Evolutionary conservation across 2,113 vertebrate species (phyloP).

Genomic region (Gambusia holbrooki): DNA sequence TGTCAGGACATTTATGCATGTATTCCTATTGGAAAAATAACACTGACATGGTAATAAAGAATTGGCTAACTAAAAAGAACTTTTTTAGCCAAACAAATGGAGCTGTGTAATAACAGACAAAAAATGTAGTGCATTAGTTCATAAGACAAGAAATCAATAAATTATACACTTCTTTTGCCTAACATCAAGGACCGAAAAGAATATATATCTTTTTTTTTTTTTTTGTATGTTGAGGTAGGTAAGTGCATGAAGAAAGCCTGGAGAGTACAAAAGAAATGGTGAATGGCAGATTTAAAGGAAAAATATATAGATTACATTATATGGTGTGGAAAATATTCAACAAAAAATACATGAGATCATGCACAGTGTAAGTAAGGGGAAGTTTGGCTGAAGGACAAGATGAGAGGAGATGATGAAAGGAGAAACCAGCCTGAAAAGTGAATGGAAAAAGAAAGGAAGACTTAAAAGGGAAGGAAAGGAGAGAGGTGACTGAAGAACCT

Average conservation of each 20-base stretch:
- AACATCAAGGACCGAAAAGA: neutral
- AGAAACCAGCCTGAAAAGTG: slow-evolving; percentile 12
- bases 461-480: neutral
- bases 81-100: neutral
- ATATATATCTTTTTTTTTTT: no score
- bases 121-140: neutral
- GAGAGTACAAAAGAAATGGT: neutral
- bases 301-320: neutral
- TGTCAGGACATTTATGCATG: neutral
- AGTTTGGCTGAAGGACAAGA: slow-evolving; percentile 26
- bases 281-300: slow-evolving; percentile 1
- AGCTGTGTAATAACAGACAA: neutral
- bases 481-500: slow-evolving; percentile 1
- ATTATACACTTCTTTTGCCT: neutral
- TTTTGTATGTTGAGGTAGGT: neutral
- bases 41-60: no score
- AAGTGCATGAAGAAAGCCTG: neutral
- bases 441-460: neutral
- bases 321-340: slow-evolving; percentile 21
- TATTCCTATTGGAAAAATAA: no score
- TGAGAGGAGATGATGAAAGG: slow-evolving; percentile 29
- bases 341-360: slow-evolving; percentile 15
- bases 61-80: no score
- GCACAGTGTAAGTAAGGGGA: slow-evolving; percentile 6
- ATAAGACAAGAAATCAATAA: neutral